Evolutionary conservation across 2,113 vertebrate species (phyloP).

Genomic region (Calidris pugnax): DNA sequence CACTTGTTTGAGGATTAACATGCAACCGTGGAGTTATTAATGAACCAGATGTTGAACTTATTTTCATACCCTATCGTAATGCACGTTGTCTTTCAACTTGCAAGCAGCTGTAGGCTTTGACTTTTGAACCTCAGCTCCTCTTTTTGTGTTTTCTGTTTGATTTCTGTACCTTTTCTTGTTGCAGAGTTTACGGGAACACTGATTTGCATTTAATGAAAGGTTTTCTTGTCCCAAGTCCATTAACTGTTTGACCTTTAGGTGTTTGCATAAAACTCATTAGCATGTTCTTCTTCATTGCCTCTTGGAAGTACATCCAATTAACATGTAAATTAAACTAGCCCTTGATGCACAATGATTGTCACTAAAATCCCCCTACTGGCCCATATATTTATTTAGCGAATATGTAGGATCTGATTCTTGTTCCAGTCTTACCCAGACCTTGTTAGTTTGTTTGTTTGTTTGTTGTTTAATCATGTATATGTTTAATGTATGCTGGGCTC

Average conservation of each 20-base stretch:
- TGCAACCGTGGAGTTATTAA: not conserved
- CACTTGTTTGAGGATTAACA: not conserved
- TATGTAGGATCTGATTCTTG: not conserved
- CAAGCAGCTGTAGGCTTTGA: not conserved
- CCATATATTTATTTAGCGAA: conserved; percentile 8
- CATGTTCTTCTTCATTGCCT: conserved; percentile 53
- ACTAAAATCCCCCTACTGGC: not conserved
- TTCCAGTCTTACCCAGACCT: not conserved
- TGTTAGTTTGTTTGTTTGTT: not conserved
- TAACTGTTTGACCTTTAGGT: conserved; percentile 59
- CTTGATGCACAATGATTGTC: conserved; percentile 25
- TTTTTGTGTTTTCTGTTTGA: not conserved
- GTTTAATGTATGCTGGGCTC: not conserved
- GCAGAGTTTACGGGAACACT: not conserved
- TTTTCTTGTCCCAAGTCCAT: conserved; percentile 49
- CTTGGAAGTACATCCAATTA: conserved; percentile 52
- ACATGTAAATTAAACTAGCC: conserved; percentile 62
- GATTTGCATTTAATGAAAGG: conserved; percentile 47
- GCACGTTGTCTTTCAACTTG: not conserved
- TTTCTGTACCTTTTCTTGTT: conserved; percentile 29
- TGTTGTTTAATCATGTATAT: not conserved
- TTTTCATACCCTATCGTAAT: not conserved
- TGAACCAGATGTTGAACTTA: not conserved
- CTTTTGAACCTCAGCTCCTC: conserved; percentile 17
- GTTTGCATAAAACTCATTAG: conserved; percentile 60